A percentile compares a stretch with the other conserved stretches of the same genome.
Evolutionary conservation across 2,888 invertebrate species (phyloP).

Genomic region (Drosophila kuntzei): DNA sequence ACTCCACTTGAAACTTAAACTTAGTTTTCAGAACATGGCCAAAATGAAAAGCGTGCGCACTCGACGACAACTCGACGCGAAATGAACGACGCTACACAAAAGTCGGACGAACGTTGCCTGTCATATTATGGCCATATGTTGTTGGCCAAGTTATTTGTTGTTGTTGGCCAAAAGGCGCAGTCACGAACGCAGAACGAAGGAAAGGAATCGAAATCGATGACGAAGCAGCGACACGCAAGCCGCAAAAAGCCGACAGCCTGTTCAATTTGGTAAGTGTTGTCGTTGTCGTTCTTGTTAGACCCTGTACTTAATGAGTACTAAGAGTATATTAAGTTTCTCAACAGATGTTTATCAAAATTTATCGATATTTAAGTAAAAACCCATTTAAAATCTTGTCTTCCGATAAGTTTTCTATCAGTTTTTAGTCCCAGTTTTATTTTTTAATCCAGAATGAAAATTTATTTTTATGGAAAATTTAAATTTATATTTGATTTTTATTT

Average conservation of each 20-base stretch:
- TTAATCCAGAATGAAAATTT: no score
- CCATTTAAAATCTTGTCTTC: no score
- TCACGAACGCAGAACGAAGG: constrained; percentile 49
- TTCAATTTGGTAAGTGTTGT: constrained; percentile 78
- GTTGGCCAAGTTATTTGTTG: constrained; percentile 16
- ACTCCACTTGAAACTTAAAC: constrained; percentile 4
- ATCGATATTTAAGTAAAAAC: no score
- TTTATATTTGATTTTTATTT: no score
- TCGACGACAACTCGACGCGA: constrained; percentile 44
- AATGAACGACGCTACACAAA: constrained; percentile 44
- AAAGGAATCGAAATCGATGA: constrained; percentile 67
- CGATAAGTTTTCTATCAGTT: no score
- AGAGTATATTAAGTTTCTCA: neutral
- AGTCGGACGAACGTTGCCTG: constrained; percentile 20
- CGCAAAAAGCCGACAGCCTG: constrained; percentile 30
- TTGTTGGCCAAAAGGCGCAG: constrained; percentile 56
- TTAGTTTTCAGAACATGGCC: neutral
- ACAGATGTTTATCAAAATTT: no score
- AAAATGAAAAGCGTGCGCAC: constrained; percentile 37
- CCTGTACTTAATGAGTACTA: neutral
- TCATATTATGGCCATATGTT: constrained; percentile 57
- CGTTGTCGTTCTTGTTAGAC: constrained; percentile 10
- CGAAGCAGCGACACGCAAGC: constrained; percentile 62
- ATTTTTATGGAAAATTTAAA: no score
- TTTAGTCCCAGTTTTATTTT: no score